Conservation (phyloP, 1,140 invertebrate genomes). For the Calephelis nemesis region DNA sequence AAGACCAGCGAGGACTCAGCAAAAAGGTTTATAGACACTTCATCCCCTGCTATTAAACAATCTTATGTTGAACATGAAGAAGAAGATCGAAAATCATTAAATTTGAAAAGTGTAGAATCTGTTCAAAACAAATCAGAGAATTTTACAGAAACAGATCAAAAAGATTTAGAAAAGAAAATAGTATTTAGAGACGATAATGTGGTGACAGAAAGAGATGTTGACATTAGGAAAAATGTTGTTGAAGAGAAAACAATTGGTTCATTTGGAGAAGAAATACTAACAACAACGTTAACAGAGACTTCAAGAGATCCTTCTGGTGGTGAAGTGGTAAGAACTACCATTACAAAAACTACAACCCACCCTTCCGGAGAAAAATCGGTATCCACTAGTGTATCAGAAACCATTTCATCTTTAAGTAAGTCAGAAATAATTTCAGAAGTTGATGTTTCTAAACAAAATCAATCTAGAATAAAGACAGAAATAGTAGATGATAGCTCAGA, state of each 20-base stretch:
- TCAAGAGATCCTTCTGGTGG: constrained; percentile 30
- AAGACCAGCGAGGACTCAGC: not conserved
- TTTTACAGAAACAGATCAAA: constrained; percentile 26
- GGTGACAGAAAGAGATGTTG: not conserved
- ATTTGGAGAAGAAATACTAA: constrained; percentile 31
- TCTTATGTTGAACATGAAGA: no score
- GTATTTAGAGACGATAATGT: constrained; percentile 25
- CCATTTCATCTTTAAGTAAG: constrained; percentile 17
- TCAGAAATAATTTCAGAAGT: constrained; percentile 2
- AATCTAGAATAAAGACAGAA: not conserved
- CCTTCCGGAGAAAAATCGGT: constrained; percentile 36
- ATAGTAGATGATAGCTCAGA: constrained; percentile 14
- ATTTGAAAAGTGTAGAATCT: not conserved
- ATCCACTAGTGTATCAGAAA: constrained; percentile 35
- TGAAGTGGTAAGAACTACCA: constrained; percentile 37
- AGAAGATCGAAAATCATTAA: no score
- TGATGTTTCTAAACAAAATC: not conserved
- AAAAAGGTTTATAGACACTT: no score
- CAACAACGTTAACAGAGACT: constrained; percentile 29
- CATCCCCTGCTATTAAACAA: constrained; percentile 5
- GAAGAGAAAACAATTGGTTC: constrained; percentile 25
- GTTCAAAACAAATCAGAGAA: constrained; percentile 1
- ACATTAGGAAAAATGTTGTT: constrained; percentile 1
- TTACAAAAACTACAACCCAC: constrained; percentile 32
- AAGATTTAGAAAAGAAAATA: constrained; percentile 24